phyloP scores from a whole-genome alignment of 2,888 invertebrate genomes.

The Cordilura impudica region DNA sequence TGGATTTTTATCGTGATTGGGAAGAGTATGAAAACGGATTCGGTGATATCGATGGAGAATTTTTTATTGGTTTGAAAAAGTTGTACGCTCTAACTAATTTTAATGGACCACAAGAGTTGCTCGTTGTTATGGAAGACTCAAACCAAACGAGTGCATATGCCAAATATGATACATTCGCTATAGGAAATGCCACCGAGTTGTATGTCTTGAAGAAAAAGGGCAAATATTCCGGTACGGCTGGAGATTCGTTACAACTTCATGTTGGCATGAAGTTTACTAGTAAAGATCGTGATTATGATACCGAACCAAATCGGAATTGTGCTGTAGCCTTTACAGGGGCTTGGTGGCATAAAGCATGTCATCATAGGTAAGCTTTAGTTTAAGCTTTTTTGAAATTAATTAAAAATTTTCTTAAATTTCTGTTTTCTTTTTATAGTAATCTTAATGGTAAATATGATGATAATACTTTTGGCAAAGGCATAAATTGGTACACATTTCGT shows the following conservation, averaged over 20 bases:
- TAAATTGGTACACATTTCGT: background rate
- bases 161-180: constrained; percentile 82
- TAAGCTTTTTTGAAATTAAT: too few species aligned
- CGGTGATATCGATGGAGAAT: constrained; percentile 83
- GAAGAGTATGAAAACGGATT: constrained; percentile 83
- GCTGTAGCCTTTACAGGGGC: constrained; percentile 83
- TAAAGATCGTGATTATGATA: constrained; percentile 83
- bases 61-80: constrained; percentile 85
- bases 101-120: constrained; percentile 79
- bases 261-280: constrained; percentile 85
- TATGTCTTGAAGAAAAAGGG: constrained; percentile 83
- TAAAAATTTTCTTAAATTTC: background rate
- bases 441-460: constrained; percentile 30
- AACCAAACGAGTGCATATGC: constrained; percentile 80
- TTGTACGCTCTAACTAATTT: constrained; percentile 78
- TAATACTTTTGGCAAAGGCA: background rate
- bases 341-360: constrained; percentile 84
- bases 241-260: constrained; percentile 84
- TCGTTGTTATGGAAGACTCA: constrained; percentile 82
- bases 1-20: constrained; percentile 83
- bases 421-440: constrained; percentile 3
- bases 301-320: constrained; percentile 81
- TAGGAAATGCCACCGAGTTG: constrained; percentile 83
- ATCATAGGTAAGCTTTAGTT: constrained; percentile 74
- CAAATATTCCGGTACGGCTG: constrained; percentile 82